Evolutionary conservation across 2,888 invertebrate genomes (phyloP).

Genomic region (Drosophila merina): DNA sequence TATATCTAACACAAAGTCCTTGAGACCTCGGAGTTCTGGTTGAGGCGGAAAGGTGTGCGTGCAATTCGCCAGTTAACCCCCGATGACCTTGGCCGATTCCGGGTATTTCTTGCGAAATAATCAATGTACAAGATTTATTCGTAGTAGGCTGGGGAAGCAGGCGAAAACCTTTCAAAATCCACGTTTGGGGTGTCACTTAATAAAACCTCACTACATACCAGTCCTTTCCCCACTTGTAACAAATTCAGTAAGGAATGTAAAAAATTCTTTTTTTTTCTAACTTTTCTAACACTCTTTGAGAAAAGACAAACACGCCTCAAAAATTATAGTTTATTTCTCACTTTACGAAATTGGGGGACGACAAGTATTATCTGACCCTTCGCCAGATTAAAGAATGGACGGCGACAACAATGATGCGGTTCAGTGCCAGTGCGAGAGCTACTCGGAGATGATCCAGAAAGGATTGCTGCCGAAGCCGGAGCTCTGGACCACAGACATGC

Average conservation of each 20-base stretch:
- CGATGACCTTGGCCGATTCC: conserved; percentile 67
- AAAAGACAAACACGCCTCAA: conserved; percentile 1
- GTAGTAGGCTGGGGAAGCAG: not conserved
- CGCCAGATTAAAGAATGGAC: conserved; percentile 3
- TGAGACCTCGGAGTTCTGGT: not conserved
- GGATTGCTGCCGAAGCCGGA: not conserved
- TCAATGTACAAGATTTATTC: conserved; percentile 1
- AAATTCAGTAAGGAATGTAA: conserved; percentile 34
- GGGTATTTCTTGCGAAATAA: conserved; percentile 62
- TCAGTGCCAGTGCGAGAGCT: not conserved
- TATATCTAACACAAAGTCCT: conserved; percentile 13
- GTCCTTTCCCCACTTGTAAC: not conserved
- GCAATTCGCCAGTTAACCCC: conserved; percentile 61
- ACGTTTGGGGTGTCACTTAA: conserved; percentile 11
- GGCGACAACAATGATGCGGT: conserved; percentile 7
- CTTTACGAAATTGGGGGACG: not conserved
- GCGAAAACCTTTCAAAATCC: not conserved
- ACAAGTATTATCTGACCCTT: not conserved
- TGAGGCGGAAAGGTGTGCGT: conserved; percentile 55
- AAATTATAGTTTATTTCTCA: conserved; percentile 54
- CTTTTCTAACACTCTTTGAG: conserved; percentile 29
- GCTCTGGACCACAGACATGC: not conserved
- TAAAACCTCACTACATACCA: conserved; percentile 21
- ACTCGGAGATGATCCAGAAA: not conserved
- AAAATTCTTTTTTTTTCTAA: conserved; percentile 21